Base-by-base conservation (phyloP, 2,113 vertebrate species). In the Grammomys surdaster region DNA sequence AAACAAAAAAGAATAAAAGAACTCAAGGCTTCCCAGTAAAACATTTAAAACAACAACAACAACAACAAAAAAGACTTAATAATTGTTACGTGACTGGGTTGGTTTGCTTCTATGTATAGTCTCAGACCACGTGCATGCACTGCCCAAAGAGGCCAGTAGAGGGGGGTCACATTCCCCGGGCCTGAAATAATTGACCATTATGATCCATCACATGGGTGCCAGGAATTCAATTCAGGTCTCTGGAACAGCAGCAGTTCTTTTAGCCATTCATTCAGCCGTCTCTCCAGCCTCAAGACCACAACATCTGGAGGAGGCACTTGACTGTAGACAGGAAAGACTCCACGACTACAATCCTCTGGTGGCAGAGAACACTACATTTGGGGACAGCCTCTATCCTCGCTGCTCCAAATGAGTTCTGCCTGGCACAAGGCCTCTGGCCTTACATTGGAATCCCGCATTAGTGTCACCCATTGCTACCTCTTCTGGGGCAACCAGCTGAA, bases 241-340 rank as follows among this genome's bases (percentile, higher is more conserved):
- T 81, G 3, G 14, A 63, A 63, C n/a, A 43, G 56, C 56, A 84
- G n/a, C 24, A 40, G 22, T 28, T n/a, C 56, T 43, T 82, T 63
- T 43, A 63, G 63, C 12, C 13, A 63, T 40, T 60, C 13, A 63
- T 40, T 60, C 13, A 84, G n/a, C n/a, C 40, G 26, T 60, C 13
- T 84, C 81, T 63, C 56, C 60, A 86, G 28, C 16, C 82, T 26
- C 4, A 2, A 86, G 90, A 95, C 51, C 43, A 82, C 69, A 24
- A 56, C 46, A 65, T 63, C 26, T n/a, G 76, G 31, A 95, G 51
- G 43, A 80, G 78, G 33, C 31, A 89, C 28, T 75, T 24, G 78
- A 51, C 89, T 54, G 69, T 92, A 73, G 46, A 51, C 60, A 91
- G 72, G 90, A 75, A 91, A 56, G 19, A 60, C 33, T 93, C 19